Evolutionary conservation across 2,113 vertebrate species (phyloP), one percentile per base, ranked within the genome.

Genomic region (Rhadina sibilatrix): DNA sequence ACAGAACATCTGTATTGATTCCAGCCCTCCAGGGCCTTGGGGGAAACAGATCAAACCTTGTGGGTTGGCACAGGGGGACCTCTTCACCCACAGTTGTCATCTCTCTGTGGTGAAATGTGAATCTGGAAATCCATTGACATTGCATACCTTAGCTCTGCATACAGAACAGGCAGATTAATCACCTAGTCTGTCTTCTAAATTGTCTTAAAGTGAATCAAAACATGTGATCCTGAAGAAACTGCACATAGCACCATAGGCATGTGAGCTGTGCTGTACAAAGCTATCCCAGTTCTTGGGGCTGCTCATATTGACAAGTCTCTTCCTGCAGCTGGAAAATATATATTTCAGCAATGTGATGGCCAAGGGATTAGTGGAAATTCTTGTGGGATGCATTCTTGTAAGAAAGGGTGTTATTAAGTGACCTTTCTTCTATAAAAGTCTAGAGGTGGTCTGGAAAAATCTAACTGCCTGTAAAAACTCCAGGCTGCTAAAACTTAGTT

Each of bases 381-480:
- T 84, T 94, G 50, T 83, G 83, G 83, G 33, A 71, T 71, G 28
- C 30, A 78, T 78, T 78, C 57, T 79, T 79, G 69, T 47, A 81
- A 86, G 50, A 86, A 93, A 12, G 6, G 33, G 30, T 79, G 35
- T 83, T 85, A 70, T 47, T 87, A 86, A 78, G 27, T 56, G 59
- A 81, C 60, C 40, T 76, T 79, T 75, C 35, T 82, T 20, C 16
- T 24, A 53, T 69, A 69, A 53, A 94, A 68, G 11, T 65, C 46
- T 83, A 90, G 57, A 92, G n/a, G 75, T 93, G 46, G 42, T 90
- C 53, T 85, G 66, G 56, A 88, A 92, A 85, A 95, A 47, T 78
- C 59, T 47, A 64, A 79, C 54, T 89, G 44, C 33, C 52, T 68
- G 33, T 37, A 89, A 71, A 81, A 78, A 35, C 6, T 70, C 42